Evolutionary conservation across 2,113 vertebrate genomes (phyloP).

Genomic region (Rhea pennata): DNA sequence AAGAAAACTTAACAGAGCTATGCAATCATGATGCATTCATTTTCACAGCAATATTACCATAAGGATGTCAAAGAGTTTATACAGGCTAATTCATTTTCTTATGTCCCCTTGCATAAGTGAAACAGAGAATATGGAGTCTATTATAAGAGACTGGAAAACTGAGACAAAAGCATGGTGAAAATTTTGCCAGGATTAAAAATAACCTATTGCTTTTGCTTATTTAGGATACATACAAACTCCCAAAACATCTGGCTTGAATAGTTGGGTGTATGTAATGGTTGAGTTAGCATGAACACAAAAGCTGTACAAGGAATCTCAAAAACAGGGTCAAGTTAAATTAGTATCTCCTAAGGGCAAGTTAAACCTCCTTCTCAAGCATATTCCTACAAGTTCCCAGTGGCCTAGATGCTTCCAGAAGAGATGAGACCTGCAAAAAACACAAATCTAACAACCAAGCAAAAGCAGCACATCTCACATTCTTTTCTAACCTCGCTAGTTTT

Average conservation of each 20-base stretch:
- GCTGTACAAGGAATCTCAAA: not conserved
- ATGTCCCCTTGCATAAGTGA: not conserved
- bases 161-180: not conserved
- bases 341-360: not conserved
- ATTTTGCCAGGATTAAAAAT: not conserved
- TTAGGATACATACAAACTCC: rapidly evolving
- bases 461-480: not conserved
- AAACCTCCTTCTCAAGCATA: not conserved
- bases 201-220: not conserved
- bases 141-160: not conserved
- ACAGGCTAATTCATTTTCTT: not conserved
- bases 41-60: not conserved
- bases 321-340: not conserved
- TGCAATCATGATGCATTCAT: not conserved
- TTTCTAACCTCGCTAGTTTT: not conserved
- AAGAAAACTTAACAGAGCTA: not conserved
- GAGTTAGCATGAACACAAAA: not conserved
- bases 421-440: not conserved
- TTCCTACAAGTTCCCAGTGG: not conserved
- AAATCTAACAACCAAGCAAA: not conserved
- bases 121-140: not conserved
- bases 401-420: not conserved
- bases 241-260: not conserved
- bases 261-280: rapidly evolving
- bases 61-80: not conserved